These are phyloP conservation scores for Arbacia lixula DNA, from an alignment of 53 echinoderm and acorn worm genomes.

Conservation along the genomic window DNA sequence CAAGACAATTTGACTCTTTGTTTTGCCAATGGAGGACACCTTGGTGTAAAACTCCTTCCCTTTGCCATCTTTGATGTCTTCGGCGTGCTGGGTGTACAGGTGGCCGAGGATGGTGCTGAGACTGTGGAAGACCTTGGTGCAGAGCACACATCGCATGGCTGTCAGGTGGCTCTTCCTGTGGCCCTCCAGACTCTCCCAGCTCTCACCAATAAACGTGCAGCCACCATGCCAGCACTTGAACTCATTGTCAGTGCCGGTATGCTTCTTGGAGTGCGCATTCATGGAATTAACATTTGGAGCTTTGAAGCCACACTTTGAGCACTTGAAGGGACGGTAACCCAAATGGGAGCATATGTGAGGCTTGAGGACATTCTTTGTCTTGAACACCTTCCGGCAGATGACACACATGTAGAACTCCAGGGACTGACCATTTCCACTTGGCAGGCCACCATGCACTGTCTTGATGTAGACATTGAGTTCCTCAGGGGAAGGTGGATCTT, in stretches of 20 bases:
- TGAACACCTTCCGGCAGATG: conserved; percentile 30
- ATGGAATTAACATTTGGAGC: background rate
- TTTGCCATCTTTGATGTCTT: conserved; percentile 26
- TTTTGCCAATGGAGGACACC: background rate
- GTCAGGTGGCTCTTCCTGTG: conserved; percentile 16
- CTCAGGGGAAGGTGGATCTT: conserved; percentile 6
- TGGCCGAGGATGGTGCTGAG: conserved; percentile 41
- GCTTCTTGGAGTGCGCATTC: conserved; percentile 5
- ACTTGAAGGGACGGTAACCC: conserved; percentile 20
- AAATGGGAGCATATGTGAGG: conserved; percentile 6
- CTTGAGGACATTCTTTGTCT: conserved; percentile 5
- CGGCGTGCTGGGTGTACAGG: conserved; percentile 14
- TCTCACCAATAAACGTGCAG: background rate
- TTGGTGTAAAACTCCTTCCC: conserved; percentile 29
- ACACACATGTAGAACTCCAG: conserved; percentile 43
- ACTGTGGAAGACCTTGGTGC: conserved; percentile 4
- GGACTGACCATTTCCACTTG: background rate
- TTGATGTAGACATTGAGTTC: conserved; percentile 28
- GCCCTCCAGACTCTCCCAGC: background rate
- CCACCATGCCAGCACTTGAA: conserved; percentile 29
- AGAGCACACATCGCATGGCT: conserved; percentile 3
- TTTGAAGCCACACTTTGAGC: conserved; percentile 13
- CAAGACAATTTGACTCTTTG: conserved; percentile 24
- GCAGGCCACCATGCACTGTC: conserved; percentile 5
- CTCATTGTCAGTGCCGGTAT: conserved; percentile 3